A percentile compares a stretch with the other conserved stretches of the same genome.
phyloP scores from a whole-genome alignment of 2,888 invertebrate species.

The Colostygia pectinataria region DNA sequence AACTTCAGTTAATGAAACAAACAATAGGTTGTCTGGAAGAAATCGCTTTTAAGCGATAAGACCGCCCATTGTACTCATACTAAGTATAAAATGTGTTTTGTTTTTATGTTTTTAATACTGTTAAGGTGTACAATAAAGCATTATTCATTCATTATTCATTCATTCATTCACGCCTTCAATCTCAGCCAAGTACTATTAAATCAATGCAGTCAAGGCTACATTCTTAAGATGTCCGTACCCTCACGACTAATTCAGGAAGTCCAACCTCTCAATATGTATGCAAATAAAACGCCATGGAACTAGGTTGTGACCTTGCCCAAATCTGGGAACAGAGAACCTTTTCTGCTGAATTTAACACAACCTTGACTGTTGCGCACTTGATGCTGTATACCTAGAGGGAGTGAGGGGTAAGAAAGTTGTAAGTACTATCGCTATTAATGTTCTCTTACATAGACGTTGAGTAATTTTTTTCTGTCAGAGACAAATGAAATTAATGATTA shows the following conservation, averaged over 20 bases:
- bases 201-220: too few relatives aligned
- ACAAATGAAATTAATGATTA: too few relatives aligned
- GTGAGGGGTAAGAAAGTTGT: conserved; percentile 2
- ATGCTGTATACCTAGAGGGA: conserved; percentile 1
- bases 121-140: too few relatives aligned
- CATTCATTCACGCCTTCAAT: neutral
- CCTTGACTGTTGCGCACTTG: conserved; percentile 28
- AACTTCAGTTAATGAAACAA: too few relatives aligned
- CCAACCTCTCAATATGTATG: conserved; percentile 22
- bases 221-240: conserved; percentile 11
- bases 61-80: too few relatives aligned
- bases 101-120: too few relatives aligned
- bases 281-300: conserved; percentile 29
- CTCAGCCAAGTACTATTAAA: too few relatives aligned
- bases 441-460: neutral
- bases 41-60: too few relatives aligned
- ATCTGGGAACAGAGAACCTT: conserved; percentile 22
- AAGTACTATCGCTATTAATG: neutral
- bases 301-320: conserved; percentile 31
- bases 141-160: too few relatives aligned
- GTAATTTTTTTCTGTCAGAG: neutral
- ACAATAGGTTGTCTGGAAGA: too few relatives aligned
- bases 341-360: conserved; percentile 34
- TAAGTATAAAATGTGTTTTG: too few relatives aligned
- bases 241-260: conserved; percentile 16